These are phyloP conservation scores for Sebastes itinus DNA, from an alignment of 2,797 vertebrate species.

Conservation along the genomic window DNA sequence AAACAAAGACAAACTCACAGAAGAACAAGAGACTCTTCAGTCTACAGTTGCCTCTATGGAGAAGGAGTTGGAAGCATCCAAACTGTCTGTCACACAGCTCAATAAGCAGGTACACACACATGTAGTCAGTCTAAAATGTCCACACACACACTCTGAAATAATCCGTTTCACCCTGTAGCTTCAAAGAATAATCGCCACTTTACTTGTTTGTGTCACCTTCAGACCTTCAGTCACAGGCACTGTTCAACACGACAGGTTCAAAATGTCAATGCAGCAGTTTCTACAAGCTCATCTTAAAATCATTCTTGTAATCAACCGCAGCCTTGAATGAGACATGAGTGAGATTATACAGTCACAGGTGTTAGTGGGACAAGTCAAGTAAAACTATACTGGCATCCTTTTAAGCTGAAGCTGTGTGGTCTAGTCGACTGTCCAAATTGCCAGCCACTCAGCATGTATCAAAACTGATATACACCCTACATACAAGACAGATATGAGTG, in stretches of 20 bases:
- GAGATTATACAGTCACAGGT: neutral
- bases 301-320: neutral
- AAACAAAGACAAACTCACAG: slow-evolving; percentile 41
- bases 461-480: neutral
- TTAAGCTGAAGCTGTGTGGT: no score
- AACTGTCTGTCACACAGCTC: slow-evolving; percentile 71
- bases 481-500: neutral
- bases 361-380: neutral
- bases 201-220: neutral
- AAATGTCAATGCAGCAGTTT: neutral
- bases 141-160: neutral
- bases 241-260: neutral
- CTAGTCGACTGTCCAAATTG: neutral
- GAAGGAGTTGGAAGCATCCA: slow-evolving; percentile 75
- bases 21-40: slow-evolving; percentile 47
- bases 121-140: neutral
- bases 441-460: neutral
- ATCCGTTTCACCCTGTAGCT: neutral
- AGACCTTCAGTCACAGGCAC: neutral
- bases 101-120: slow-evolving; percentile 80
- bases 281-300: neutral
- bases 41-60: slow-evolving; percentile 64
- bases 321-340: neutral
- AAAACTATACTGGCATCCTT: neutral
- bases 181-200: neutral